These are phyloP conservation scores for Neuroterus valhalla DNA, from an alignment of 1,140 invertebrate genomes.

Conservation along the genomic window DNA sequence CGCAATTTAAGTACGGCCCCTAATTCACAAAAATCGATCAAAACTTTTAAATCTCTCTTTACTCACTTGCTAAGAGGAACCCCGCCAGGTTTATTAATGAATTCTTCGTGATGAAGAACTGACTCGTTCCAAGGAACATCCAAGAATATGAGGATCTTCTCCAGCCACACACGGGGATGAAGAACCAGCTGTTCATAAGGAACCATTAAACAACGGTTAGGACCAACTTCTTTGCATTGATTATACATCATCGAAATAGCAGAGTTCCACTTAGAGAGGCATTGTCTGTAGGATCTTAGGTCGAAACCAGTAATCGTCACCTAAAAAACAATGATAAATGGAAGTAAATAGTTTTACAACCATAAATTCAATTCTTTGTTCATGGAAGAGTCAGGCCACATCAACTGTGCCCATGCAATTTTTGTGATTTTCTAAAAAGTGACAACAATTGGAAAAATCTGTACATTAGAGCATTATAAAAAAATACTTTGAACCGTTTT, in stretches of 20 bases:
- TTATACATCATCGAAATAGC: slow-evolving; percentile 96
- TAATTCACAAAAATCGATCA: slow-evolving; percentile 12
- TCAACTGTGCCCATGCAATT: too few species aligned
- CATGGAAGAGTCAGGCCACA: too few species aligned
- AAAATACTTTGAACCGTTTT: too few species aligned
- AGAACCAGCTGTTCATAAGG: slow-evolving; percentile 98
- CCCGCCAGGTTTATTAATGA: slow-evolving; percentile 96
- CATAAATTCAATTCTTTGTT: too few species aligned
- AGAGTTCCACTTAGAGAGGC: slow-evolving; percentile 96
- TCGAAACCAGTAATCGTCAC: slow-evolving; percentile 99
- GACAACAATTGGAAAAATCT: too few species aligned
- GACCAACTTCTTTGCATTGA: slow-evolving; percentile 93
- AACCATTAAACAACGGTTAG: slow-evolving; percentile 88
- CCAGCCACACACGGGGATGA: slow-evolving; percentile 93
- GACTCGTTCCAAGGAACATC: slow-evolving; percentile 96
- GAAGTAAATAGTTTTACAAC: too few species aligned
- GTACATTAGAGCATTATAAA: too few species aligned
- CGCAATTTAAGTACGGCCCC: too few species aligned
- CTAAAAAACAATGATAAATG: slow-evolving; percentile 69
- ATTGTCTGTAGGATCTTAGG: slow-evolving; percentile 93
- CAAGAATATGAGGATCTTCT: slow-evolving; percentile 92
- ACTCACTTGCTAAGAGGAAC: slow-evolving; percentile 93
- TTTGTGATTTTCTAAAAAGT: too few species aligned
- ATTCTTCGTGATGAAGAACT: slow-evolving; percentile 97
- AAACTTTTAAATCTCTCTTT: slow-evolving; percentile 21